A percentile compares a stretch with the other conserved stretches of the same genome.
These are phyloP conservation scores for Drosophila pegasa DNA, from an alignment of 2,888 invertebrate genomes.

Conservation along the genomic window DNA sequence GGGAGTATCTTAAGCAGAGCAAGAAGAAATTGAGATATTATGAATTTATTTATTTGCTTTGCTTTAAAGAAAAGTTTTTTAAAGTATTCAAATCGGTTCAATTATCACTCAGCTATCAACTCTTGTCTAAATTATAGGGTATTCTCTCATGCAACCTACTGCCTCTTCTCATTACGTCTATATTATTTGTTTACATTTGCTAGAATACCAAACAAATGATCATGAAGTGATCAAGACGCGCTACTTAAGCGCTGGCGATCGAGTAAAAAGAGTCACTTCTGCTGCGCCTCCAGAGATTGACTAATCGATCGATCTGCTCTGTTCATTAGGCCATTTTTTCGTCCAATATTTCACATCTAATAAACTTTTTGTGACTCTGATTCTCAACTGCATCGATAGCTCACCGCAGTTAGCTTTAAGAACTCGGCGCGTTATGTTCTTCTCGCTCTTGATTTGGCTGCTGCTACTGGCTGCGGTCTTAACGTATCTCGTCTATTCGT, in stretches of 20 bases:
- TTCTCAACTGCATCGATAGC: slow-evolving; percentile 27
- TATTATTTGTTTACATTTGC: slow-evolving; percentile 48
- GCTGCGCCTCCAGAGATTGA: slow-evolving; percentile 37
- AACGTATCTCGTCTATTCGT: slow-evolving; percentile 33
- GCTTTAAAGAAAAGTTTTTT: neutral
- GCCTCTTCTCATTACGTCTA: neutral
- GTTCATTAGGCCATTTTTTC: slow-evolving; percentile 34
- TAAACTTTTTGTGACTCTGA: slow-evolving; percentile 29
- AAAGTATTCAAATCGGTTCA: too few relatives aligned
- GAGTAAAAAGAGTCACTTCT: slow-evolving; percentile 63
- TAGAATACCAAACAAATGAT: slow-evolving; percentile 26
- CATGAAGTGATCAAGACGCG: slow-evolving; percentile 14
- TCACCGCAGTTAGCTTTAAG: slow-evolving; percentile 41
- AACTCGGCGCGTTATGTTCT: slow-evolving; percentile 45
- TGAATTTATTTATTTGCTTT: neutral
- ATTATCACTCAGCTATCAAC: neutral
- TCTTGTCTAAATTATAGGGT: slow-evolving; percentile 18
- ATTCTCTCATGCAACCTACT: neutral
- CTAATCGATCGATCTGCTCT: slow-evolving; percentile 29
- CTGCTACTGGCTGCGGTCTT: slow-evolving; percentile 12
- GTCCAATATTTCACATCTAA: neutral
- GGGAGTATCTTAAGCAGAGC: neutral
- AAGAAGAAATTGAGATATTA: neutral
- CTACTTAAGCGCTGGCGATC: slow-evolving; percentile 48
- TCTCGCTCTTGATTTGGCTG: slow-evolving; percentile 41